phyloP scores from a whole-genome alignment of 2,797 vertebrate species.

The Discoglossus pictus region DNA sequence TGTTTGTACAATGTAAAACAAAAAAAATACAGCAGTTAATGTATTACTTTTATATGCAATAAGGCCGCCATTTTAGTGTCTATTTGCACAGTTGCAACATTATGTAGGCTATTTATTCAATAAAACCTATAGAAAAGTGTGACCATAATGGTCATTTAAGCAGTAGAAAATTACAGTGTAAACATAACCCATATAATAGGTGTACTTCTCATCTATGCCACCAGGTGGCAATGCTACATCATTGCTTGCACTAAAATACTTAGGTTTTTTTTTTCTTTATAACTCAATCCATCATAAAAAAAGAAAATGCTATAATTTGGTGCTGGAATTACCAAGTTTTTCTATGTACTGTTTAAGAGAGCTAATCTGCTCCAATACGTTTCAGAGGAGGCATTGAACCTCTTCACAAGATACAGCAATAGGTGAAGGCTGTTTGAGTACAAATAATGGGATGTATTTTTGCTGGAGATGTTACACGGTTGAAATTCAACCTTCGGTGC shows the following conservation, averaged over 20 bases:
- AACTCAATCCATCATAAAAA: slow-evolving; percentile 43
- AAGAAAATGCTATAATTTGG: slow-evolving; percentile 30
- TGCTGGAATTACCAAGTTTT: slow-evolving; percentile 29
- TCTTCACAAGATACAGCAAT: slow-evolving; percentile 6
- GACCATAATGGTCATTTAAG: no score
- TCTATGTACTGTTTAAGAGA: slow-evolving; percentile 36
- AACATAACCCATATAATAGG: no score
- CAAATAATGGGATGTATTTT: slow-evolving; percentile 32
- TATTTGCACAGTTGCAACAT: no score
- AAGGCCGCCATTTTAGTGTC: no score
- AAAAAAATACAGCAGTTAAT: no score
- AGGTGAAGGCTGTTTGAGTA: slow-evolving; percentile 14
- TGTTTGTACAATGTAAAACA: no score
- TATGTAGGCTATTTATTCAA: no score
- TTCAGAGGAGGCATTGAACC: slow-evolving; percentile 25
- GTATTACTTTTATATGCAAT: no score
- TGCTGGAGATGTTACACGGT: slow-evolving; percentile 26
- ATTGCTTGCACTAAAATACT: not conserved
- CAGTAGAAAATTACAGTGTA: no score
- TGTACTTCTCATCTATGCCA: slow-evolving; percentile 1
- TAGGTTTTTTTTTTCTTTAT: slow-evolving; percentile 29
- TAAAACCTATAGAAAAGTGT: no score
- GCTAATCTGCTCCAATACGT: slow-evolving; percentile 41
- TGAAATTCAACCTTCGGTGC: slow-evolving; percentile 35
- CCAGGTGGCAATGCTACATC: slow-evolving; percentile 28